Conservation (phyloP, 1,140 invertebrate genomes). For the Cylas formicarius region DNA sequence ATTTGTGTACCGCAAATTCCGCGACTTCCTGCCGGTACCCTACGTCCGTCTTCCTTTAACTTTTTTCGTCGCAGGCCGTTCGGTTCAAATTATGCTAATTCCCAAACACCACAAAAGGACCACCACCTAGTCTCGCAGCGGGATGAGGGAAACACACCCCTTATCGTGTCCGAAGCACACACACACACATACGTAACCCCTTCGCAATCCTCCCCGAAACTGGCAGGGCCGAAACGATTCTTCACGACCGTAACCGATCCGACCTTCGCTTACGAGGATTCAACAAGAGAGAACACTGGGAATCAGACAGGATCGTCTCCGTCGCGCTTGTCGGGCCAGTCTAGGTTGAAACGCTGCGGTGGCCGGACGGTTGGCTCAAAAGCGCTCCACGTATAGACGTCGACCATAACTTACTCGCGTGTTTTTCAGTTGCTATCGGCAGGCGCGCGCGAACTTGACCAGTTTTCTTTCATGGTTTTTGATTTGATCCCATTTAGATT, state of each 20-base stretch:
- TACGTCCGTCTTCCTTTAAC: too few species aligned
- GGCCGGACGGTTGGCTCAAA: not conserved
- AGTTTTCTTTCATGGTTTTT: too few species aligned
- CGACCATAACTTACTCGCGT: too few species aligned
- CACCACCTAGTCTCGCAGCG: conserved; percentile 9
- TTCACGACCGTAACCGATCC: conserved; percentile 16
- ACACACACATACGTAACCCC: conserved; percentile 23
- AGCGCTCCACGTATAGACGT: too few species aligned
- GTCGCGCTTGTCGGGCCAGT: conserved; percentile 7
- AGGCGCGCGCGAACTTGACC: too few species aligned
- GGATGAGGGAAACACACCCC: conserved; percentile 18
- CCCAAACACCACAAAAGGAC: conserved; percentile 18
- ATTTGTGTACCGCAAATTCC: too few species aligned
- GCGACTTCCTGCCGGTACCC: too few species aligned
- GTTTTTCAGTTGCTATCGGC: too few species aligned
- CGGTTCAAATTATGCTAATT: conserved; percentile 21
- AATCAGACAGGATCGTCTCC: conserved; percentile 3
- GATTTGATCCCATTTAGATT: too few species aligned
- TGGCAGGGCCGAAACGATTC: conserved; percentile 5
- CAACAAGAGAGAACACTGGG: conserved; percentile 19
- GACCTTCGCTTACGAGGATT: conserved; percentile 15
- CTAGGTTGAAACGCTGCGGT: not conserved
- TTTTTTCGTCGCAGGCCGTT: too few species aligned
- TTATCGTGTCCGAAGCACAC: conserved; percentile 21
- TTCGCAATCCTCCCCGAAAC: conserved; percentile 25